A percentile compares a stretch with the other conserved stretches of the same genome.
Evolutionary conservation across 1,140 invertebrate species (phyloP).

Genomic region (Brachionus angularis): DNA sequence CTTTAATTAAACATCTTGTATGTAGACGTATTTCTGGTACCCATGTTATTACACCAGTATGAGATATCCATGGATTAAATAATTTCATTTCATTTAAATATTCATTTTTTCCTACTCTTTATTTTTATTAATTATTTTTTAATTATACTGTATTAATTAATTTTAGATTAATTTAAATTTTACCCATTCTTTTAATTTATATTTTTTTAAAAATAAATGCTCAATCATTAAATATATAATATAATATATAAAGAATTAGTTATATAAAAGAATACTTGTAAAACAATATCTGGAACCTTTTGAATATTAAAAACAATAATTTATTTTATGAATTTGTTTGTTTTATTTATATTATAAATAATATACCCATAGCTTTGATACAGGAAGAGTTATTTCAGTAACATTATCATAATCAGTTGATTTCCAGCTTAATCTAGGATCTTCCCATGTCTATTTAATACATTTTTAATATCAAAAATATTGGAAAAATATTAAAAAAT

Average conservation of each 20-base stretch:
- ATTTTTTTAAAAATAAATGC: slow-evolving; percentile 4
- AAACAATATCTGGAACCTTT: slow-evolving; percentile 41
- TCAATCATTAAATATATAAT: too few relatives aligned
- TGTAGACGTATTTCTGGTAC: slow-evolving; percentile 37
- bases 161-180: too few relatives aligned
- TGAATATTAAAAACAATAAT: neutral
- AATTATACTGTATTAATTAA: too few relatives aligned
- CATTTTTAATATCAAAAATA: too few relatives aligned
- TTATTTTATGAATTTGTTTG: neutral
- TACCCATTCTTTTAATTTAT: slow-evolving; percentile 44
- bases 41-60: slow-evolving; percentile 41
- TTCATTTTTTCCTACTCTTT: slow-evolving; percentile 38
- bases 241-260: too few relatives aligned
- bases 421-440: slow-evolving; percentile 20
- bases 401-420: slow-evolving; percentile 27
- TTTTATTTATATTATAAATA: neutral
- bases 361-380: slow-evolving; percentile 39
- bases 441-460: slow-evolving; percentile 26
- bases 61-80: slow-evolving; percentile 41
- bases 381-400: slow-evolving; percentile 40
- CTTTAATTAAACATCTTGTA: slow-evolving; percentile 34
- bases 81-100: slow-evolving; percentile 39
- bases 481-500: neutral
- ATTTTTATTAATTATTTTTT: too few relatives aligned
- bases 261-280: too few relatives aligned